Conservation (phyloP, 2,888 invertebrate genomes). For the Eucriotettix oculatus region DNA sequence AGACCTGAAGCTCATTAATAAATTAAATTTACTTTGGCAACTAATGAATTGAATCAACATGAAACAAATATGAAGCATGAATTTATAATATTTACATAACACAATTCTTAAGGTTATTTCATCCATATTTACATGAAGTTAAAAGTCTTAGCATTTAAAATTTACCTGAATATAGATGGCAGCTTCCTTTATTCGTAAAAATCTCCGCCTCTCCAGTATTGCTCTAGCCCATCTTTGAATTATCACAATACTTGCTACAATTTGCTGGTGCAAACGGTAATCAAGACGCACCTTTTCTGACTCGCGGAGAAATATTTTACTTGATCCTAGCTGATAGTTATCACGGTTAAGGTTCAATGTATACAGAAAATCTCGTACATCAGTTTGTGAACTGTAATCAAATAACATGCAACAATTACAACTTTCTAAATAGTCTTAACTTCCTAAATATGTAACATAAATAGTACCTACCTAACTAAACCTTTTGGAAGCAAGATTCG, state of each 20-base stretch:
- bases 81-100: too few relatives aligned
- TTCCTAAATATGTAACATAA: background rate
- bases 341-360: constrained; percentile 71
- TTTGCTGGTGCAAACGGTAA: constrained; percentile 80
- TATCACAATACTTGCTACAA: constrained; percentile 79
- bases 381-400: constrained; percentile 54
- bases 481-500: constrained; percentile 81
- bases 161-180: constrained; percentile 48
- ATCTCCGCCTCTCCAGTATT: constrained; percentile 35
- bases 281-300: constrained; percentile 86
- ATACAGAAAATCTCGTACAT: constrained; percentile 69
- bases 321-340: constrained; percentile 77
- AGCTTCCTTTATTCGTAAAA: constrained; percentile 54
- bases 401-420: background rate
- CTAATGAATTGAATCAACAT: too few relatives aligned
- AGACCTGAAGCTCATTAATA: too few relatives aligned
- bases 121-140: too few relatives aligned
- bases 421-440: background rate
- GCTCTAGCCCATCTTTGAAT: constrained; percentile 86
- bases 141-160: too few relatives aligned
- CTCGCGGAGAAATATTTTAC: constrained; percentile 87
- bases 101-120: too few relatives aligned
- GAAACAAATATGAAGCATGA: too few relatives aligned
- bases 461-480: constrained; percentile 33
- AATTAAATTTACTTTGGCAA: too few relatives aligned